These are phyloP conservation scores for Lumbricus terrestris DNA, from an alignment of 2,888 invertebrate genomes.

Conservation along the genomic window DNA sequence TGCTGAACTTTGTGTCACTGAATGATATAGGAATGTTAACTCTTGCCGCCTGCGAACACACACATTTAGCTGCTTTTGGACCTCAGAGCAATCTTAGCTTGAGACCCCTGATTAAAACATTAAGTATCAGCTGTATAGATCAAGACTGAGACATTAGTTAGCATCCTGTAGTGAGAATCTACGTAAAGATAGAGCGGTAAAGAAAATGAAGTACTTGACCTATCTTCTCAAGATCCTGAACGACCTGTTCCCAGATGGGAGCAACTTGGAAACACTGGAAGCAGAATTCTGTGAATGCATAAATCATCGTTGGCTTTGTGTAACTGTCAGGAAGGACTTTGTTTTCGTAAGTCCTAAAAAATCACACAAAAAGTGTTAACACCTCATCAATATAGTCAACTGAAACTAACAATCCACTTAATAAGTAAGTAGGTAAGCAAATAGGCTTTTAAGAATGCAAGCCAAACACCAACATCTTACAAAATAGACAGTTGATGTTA, in stretches of 20 bases:
- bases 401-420: background rate
- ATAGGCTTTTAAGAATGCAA: too few species aligned
- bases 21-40: too few species aligned
- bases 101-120: too few species aligned
- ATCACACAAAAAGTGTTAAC: slow-evolving; percentile 27
- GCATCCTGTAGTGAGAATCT: background rate
- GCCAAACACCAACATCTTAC: too few species aligned
- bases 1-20: too few species aligned
- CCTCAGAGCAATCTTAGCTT: too few species aligned
- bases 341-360: slow-evolving; percentile 85
- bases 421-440: background rate
- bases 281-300: slow-evolving; percentile 93
- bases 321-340: slow-evolving; percentile 79
- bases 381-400: background rate
- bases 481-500: background rate
- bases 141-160: too few species aligned
- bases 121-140: too few species aligned
- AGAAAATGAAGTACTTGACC: slow-evolving; percentile 63
- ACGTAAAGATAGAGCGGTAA: background rate
- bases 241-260: slow-evolving; percentile 75
- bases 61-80: too few species aligned
- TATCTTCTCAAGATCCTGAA: slow-evolving; percentile 79
- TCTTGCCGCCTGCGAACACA: too few species aligned
- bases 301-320: slow-evolving; percentile 78
- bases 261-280: slow-evolving; percentile 87